A percentile compares a stretch with the other conserved stretches of the same genome.
Evolutionary conservation across 1,140 invertebrate genomes (phyloP).

Genomic region (Cydia splendana): DNA sequence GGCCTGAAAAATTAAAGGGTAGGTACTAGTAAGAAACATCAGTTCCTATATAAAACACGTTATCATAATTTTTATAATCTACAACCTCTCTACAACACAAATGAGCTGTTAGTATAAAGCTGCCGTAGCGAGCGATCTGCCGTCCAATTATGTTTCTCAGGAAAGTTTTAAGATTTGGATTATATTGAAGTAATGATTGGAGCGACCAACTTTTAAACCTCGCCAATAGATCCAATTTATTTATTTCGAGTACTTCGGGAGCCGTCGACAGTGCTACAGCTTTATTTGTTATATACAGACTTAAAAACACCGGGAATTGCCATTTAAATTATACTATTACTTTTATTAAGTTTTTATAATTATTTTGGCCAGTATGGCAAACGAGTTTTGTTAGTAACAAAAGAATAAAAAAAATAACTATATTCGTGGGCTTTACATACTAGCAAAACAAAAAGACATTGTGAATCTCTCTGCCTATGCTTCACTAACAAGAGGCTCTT

Average conservation of each 20-base stretch:
- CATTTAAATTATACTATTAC: conserved; percentile 26
- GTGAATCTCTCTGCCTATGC: no score
- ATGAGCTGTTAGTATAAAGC: neutral
- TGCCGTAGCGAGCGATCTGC: conserved; percentile 4
- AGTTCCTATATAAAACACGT: neutral
- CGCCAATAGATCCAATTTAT: conserved; percentile 49
- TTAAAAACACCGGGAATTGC: neutral
- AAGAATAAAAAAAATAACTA: no score
- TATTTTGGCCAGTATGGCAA: no score
- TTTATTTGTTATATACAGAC: conserved; percentile 47
- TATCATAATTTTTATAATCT: neutral
- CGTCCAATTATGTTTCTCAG: conserved; percentile 23
- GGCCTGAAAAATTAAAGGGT: no score
- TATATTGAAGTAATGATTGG: conserved; percentile 35
- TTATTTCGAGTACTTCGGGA: conserved; percentile 45
- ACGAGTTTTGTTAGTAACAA: no score
- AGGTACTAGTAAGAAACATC: no score
- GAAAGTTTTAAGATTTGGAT: conserved; percentile 28
- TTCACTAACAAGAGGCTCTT: no score
- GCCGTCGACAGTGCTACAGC: conserved; percentile 44
- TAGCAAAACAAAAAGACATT: no score
- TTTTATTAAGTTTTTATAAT: no score
- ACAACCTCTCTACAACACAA: no score
- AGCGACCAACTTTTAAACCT: conserved; percentile 46
- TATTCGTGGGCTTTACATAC: no score